Evolutionary conservation across 2,113 vertebrate genomes (phyloP).

Genomic region (Fregata magnificens): DNA sequence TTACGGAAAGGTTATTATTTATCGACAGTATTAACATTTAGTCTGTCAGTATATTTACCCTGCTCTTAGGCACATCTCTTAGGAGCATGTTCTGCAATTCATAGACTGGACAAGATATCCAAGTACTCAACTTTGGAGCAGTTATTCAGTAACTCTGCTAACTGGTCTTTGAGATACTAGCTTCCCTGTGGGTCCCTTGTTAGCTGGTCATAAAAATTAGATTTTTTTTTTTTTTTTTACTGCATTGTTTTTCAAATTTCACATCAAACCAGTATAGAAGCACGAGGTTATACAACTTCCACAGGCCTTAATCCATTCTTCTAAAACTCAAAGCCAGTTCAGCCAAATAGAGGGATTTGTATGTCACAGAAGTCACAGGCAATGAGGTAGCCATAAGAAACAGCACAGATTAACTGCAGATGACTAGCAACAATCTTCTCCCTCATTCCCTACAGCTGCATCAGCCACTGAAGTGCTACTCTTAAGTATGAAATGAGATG

Average conservation of each 20-base stretch:
- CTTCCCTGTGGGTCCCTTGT: neutral
- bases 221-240: neutral
- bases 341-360: neutral
- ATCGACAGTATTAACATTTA: neutral
- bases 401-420: neutral
- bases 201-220: neutral
- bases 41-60: neutral
- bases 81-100: neutral
- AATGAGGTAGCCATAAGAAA: neutral
- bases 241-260: neutral
- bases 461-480: neutral
- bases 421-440: neutral
- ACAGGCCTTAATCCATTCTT: neutral
- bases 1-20: neutral
- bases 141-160: neutral
- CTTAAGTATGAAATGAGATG: neutral
- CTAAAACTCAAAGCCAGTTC: neutral
- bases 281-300: neutral
- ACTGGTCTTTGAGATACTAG: neutral
- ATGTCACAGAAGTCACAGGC: neutral
- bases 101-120: neutral
- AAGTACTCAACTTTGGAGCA: neutral
- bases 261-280: neutral
- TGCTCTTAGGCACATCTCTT: neutral
- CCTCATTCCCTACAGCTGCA: neutral